Evolutionary conservation across 2,113 vertebrate genomes (phyloP).

Genomic region (Megaleporinus macrocephalus): DNA sequence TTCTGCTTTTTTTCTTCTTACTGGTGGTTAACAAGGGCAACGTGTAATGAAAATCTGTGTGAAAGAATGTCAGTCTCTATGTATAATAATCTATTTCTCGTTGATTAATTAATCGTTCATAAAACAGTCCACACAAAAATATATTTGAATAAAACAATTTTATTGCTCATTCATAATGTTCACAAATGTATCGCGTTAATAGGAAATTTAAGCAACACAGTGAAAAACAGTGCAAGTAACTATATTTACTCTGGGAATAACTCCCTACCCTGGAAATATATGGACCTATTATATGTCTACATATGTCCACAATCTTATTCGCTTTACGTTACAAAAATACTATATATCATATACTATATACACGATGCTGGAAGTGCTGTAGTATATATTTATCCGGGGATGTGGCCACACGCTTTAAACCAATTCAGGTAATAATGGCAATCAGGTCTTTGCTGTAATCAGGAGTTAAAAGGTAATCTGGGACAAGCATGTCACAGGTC

Average conservation of each 20-base stretch:
- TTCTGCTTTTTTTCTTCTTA: not conserved
- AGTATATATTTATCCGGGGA: too few relatives aligned
- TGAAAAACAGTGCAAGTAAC: not conserved
- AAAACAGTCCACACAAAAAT: conserved; percentile 1
- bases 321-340: too few relatives aligned
- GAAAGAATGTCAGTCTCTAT: not conserved
- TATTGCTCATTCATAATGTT: not conserved
- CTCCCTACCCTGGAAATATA: not conserved
- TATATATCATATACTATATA: too few relatives aligned
- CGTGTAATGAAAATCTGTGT: not conserved
- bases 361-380: too few relatives aligned
- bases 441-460: too few relatives aligned
- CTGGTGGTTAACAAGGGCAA: not conserved
- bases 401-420: too few relatives aligned
- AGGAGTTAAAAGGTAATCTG: too few relatives aligned
- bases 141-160: not conserved
- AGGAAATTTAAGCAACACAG: too few relatives aligned
- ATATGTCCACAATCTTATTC: too few relatives aligned
- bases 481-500: too few relatives aligned
- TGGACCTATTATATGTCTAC: not conserved
- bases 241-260: too few relatives aligned
- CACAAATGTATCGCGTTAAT: not conserved
- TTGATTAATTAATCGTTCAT: not conserved
- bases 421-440: too few relatives aligned
- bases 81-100: not conserved